Percentiles rank a stretch among this genome's conserved stretches.
Evolutionary conservation across 2,888 invertebrate genomes (phyloP).

Genomic region (Megastigmus dorsalis): DNA sequence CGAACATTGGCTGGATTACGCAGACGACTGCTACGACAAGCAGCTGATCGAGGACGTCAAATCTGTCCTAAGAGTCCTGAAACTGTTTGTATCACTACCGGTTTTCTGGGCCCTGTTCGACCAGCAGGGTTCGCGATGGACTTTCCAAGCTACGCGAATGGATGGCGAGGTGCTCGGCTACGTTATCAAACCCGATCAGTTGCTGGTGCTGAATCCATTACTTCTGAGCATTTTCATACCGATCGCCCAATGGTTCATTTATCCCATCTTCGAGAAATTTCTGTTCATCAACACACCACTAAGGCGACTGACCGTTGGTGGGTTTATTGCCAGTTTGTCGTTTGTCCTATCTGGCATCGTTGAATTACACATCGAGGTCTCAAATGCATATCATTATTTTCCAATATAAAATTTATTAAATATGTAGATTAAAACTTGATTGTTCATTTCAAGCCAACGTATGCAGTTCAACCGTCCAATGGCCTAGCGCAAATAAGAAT

Average conservation of each 20-base stretch:
- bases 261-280: conserved; percentile 85
- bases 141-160: conserved; percentile 93
- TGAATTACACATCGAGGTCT: conserved; percentile 84
- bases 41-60: conserved; percentile 87
- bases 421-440: no score
- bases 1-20: conserved; percentile 93
- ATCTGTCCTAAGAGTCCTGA: conserved; percentile 83
- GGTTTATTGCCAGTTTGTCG: conserved; percentile 87
- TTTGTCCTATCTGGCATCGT: conserved; percentile 91
- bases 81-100: conserved; percentile 91
- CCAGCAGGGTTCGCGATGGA: conserved; percentile 96
- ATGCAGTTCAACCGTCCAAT: conserved; percentile 77
- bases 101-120: conserved; percentile 98
- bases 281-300: conserved; percentile 84
- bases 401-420: no score
- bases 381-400: conserved; percentile 5
- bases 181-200: conserved; percentile 92
- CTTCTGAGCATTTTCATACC: conserved; percentile 91
- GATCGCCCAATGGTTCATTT: conserved; percentile 85
- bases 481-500: conserved; percentile 81
- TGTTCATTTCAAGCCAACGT: conserved; percentile 76
- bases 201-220: conserved; percentile 94
- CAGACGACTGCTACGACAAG: conserved; percentile 84
- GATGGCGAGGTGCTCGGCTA: conserved; percentile 84
- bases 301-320: conserved; percentile 91